phyloP scores from a whole-genome alignment of 2,113 vertebrate species.

The Rhinichthys klamathensis region DNA sequence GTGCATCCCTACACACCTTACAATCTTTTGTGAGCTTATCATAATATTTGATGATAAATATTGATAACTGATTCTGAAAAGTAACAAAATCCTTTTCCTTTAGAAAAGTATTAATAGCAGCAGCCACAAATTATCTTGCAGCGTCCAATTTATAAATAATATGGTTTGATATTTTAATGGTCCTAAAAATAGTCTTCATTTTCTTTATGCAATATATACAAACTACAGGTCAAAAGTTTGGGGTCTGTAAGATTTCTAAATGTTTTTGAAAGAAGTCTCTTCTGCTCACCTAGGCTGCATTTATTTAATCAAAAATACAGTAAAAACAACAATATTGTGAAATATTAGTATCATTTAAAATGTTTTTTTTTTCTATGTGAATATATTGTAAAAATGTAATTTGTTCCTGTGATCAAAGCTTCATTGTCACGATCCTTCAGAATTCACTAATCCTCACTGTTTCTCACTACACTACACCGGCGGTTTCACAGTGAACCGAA shows the following conservation, averaged over 20 bases:
- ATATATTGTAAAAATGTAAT: not conserved
- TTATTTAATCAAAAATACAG: not conserved
- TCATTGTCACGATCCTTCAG: not conserved
- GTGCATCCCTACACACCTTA: not conserved
- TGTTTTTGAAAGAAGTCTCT: not conserved
- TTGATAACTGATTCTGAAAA: not conserved
- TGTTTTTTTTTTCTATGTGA: too few species aligned
- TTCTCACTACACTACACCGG: too few species aligned
- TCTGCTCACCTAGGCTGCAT: not conserved
- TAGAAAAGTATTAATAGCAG: not conserved
- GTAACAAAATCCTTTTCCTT: not conserved
- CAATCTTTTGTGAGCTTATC: not conserved
- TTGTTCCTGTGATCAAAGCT: not conserved
- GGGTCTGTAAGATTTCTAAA: not conserved
- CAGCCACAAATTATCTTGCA: not conserved
- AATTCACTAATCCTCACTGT: too few species aligned
- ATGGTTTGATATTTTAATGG: too few species aligned
- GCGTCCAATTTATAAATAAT: too few species aligned
- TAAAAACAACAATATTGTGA: not conserved
- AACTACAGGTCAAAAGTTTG: not conserved
- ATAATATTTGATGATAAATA: not conserved
- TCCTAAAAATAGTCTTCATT: too few species aligned
- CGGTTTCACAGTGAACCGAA: too few species aligned
- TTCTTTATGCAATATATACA: not conserved
- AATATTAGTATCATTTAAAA: not conserved